phyloP scores from a whole-genome alignment of 2,113 vertebrate species.

The Regulus satrapa region DNA sequence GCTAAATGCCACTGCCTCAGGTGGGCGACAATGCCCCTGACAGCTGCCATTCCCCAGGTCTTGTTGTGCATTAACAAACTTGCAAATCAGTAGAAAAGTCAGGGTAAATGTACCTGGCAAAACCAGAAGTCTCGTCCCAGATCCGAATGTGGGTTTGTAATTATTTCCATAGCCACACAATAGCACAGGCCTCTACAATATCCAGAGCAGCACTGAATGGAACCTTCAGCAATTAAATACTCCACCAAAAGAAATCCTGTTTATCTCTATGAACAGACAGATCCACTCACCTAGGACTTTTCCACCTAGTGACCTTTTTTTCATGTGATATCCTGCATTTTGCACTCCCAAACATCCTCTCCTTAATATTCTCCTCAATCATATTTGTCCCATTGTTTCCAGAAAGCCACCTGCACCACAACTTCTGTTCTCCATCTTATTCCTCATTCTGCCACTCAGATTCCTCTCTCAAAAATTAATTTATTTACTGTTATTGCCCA shows the following conservation, averaged over 20 bases:
- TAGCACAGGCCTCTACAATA: constrained; percentile 51
- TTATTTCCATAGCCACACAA: constrained; percentile 11
- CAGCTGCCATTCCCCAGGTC: background rate
- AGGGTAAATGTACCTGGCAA: constrained; percentile 25
- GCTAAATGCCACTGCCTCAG: background rate
- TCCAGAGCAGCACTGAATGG: background rate
- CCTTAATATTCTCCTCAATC: background rate
- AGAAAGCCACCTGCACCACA: background rate
- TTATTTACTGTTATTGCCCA: background rate
- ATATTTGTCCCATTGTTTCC: background rate
- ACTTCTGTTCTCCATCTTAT: background rate
- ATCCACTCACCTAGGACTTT: background rate
- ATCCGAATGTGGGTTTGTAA: constrained; percentile 40
- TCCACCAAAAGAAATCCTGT: background rate
- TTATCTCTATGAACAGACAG: background rate
- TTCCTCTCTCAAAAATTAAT: background rate
- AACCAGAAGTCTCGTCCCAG: constrained; percentile 47
- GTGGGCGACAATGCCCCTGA: background rate
- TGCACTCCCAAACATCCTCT: background rate
- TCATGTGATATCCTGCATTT: background rate
- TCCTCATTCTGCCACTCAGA: background rate
- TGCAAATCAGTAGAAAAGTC: background rate
- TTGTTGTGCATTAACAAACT: background rate
- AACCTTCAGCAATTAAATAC: background rate
- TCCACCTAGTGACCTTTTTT: background rate